Conservation (phyloP, 2,888 invertebrate genomes). For the Trichacis sp. region DNA sequence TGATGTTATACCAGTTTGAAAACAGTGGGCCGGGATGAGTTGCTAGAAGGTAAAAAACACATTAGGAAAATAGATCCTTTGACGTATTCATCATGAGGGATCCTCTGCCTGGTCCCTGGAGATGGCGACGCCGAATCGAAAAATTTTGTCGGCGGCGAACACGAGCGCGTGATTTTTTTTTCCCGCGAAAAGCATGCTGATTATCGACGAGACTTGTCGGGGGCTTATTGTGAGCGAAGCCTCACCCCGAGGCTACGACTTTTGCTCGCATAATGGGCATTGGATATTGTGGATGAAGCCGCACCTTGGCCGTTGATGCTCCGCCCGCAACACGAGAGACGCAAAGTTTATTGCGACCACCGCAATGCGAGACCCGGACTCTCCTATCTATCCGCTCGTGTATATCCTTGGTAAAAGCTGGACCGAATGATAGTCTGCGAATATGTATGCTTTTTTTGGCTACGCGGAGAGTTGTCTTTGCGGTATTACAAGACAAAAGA, state of each 20-base stretch:
- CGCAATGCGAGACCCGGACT: conserved; percentile 48
- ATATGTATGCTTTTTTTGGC: conserved; percentile 10
- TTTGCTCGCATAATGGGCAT: conserved; percentile 55
- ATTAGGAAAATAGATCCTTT: neutral
- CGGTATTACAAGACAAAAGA: conserved; percentile 17
- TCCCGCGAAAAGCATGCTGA: neutral
- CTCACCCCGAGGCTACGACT: conserved; percentile 50
- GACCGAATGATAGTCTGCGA: conserved; percentile 33
- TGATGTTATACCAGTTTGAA: neutral
- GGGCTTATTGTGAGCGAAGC: conserved; percentile 49
- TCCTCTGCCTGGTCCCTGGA: neutral
- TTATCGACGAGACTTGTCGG: neutral
- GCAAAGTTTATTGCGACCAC: conserved; percentile 59
- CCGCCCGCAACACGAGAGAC: conserved; percentile 58
- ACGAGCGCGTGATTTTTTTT: neutral
- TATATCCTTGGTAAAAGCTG: conserved; percentile 29
- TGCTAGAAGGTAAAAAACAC: neutral
- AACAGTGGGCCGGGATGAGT: conserved; percentile 1
- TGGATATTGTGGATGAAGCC: conserved; percentile 62
- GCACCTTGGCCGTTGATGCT: conserved; percentile 61
- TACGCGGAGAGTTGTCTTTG: conserved; percentile 12
- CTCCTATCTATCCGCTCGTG: conserved; percentile 38
- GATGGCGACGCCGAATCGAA: neutral
- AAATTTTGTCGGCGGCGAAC: neutral
- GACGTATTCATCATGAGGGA: neutral